Percentiles rank a stretch among this genome's conserved stretches.
These are phyloP conservation scores for Ecdyonurus torrentis DNA, from an alignment of 2,888 invertebrate genomes.

Conservation along the genomic window DNA sequence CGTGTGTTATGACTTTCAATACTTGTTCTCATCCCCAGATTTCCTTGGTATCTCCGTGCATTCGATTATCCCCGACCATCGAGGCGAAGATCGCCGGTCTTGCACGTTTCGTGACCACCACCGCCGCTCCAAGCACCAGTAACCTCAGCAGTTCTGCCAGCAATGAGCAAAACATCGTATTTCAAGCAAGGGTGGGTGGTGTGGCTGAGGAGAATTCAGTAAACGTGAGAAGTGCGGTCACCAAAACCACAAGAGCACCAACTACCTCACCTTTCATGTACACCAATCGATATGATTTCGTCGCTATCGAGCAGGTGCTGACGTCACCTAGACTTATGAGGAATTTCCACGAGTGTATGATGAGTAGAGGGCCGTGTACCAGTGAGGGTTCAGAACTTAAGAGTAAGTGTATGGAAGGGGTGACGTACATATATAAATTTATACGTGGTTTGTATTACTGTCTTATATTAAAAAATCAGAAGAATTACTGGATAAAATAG, in stretches of 20 bases:
- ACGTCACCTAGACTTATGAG: slow-evolving; percentile 42
- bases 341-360: slow-evolving; percentile 46
- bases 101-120: background rate
- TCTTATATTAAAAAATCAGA: no score
- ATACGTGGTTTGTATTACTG: no score
- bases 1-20: no score
- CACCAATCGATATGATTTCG: slow-evolving; percentile 48
- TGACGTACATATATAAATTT: no score
- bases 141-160: no score
- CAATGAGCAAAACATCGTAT: no score
- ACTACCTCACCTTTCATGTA: slow-evolving; percentile 25
- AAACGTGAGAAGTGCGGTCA: background rate
- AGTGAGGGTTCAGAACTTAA: slow-evolving; percentile 52
- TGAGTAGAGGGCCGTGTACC: slow-evolving; percentile 45
- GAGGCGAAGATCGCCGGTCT: background rate
- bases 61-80: background rate
- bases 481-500: no score
- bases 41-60: background rate
- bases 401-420: no score
- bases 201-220: background rate
- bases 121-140: background rate
- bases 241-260: background rate
- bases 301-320: slow-evolving; percentile 48
- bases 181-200: no score
- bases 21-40: no score